These are phyloP conservation scores for Salarias fasciatus DNA, from an alignment of 2,797 vertebrate genomes.

Conservation along the genomic window DNA sequence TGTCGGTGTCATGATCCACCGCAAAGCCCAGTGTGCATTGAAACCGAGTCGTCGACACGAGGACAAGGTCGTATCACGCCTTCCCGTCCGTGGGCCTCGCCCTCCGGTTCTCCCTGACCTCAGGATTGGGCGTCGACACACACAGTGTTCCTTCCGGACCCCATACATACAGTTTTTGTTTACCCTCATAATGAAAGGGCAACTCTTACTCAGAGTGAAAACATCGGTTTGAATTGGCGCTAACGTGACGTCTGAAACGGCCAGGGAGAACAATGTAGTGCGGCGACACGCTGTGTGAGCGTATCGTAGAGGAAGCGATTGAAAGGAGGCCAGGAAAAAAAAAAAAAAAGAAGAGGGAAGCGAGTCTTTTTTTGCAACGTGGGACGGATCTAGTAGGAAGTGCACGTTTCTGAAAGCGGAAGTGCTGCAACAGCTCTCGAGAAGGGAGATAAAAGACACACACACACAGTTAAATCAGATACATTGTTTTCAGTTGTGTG, in stretches of 20 bases:
- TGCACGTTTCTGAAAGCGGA: constrained; percentile 75
- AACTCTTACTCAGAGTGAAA: constrained; percentile 34
- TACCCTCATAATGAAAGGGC: constrained; percentile 50
- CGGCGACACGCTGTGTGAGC: constrained; percentile 6
- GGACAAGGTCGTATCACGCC: constrained; percentile 33
- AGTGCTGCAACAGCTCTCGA: constrained; percentile 63
- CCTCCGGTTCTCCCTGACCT: constrained; percentile 57
- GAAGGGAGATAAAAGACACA: constrained; percentile 40
- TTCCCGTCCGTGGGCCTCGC: constrained; percentile 21
- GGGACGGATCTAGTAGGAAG: constrained; percentile 67
- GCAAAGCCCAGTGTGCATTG: too few relatives aligned
- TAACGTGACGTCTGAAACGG: constrained; percentile 45
- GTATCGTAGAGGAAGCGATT: constrained; percentile 58
- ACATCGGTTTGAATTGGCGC: constrained; percentile 32
- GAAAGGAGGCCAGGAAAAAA: constrained; percentile 34
- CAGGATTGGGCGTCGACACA: constrained; percentile 54
- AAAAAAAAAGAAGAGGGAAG: constrained; percentile 49
- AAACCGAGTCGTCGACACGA: constrained; percentile 12
- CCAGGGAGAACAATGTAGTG: constrained; percentile 36
- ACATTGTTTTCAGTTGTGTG: constrained; percentile 39
- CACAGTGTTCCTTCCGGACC: constrained; percentile 56
- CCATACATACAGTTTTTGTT: constrained; percentile 49
- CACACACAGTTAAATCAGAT: constrained; percentile 22
- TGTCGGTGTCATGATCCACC: constrained; percentile 45
- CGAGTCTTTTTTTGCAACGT: constrained; percentile 31